Evolutionary conservation across 2,888 invertebrate genomes (phyloP), one percentile per base, ranked within the genome.

Genomic region (Stenurella melanura): DNA sequence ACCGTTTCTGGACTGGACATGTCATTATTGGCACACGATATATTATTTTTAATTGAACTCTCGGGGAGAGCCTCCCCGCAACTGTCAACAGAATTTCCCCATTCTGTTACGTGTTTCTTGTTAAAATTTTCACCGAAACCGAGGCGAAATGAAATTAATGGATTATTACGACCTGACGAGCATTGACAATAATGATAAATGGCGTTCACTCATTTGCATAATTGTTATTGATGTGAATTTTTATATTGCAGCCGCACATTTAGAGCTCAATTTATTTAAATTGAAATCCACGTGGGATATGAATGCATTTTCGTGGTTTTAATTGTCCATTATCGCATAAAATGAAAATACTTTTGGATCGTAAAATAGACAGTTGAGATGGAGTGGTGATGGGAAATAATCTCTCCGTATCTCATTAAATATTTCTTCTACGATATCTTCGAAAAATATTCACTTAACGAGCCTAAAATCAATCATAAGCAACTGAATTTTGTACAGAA

Each of bases 181-280:
- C 64, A 38, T 42, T 18, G 64, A 42, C 64, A 64, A 64, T 64
- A 64, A 64, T 64, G 64, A 64, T 64, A 64, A 64, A 64, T 64
- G 64, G 42, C 64, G 42, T 64, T 38, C 19, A 42, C 42, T 6
- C 42, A 42, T 64, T 64, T 64, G 21, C 64, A 42, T 64, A 64
- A 64, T 64, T 42, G 64, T 64, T 64, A 64, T 64, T 64, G 64
- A 64, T 42, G 42, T 21, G 64, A 21, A 42, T 42, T 19, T 64
- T 64, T 42, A 42, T 64, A 42, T 42, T 18, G 42, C 42, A 15
- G 64, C 19, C 15, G 18, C 11, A 64, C 19, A 19, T 19, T 64
- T 21, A 15, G 19, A 12, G 42, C 12, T 11, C 18, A 17, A 38
- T 63, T 63, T 63, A 34, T 64, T 18, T 21, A 6, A 21, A 34